Evolutionary conservation across 2,888 invertebrate species (phyloP), one percentile per base, ranked within the genome.

Genomic region (Doris montereyensis): DNA sequence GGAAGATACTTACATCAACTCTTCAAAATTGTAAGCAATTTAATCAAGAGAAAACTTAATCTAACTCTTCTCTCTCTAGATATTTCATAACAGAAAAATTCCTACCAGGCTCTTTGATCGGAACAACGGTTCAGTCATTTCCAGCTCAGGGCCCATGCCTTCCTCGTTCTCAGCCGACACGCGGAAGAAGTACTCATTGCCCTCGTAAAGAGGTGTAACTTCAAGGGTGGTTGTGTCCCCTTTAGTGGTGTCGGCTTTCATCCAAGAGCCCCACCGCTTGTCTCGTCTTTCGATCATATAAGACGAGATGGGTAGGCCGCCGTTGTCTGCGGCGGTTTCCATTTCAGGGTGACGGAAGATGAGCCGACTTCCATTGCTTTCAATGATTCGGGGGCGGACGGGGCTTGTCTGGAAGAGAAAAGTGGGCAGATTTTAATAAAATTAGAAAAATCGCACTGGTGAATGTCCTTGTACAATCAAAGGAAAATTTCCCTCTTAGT

Each of bases 301-400:
- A 26, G 83, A 81, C 26, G 83, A 86, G 60, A 91, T 84, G 10
- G 88, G 87, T 30, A 86, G 83, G 67, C 91, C 91, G 58, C 91
- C 90, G 80, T 90, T 88, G 65, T 89, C 87, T 24, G 86, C 78
- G 92, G 92, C n/a, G 90, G 84, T 24, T 87, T 87, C 92, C 92
- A 92, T 58, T 85, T 79, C 17, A 91, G 81, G 21, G 85, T 85
- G 8, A 84, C 85, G 4, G 84, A 81, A 8, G 79, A 82, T 21
- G 81, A 81, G 35, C 87, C 89, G 58, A 89, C 81, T 41, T 90
- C 86, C 24, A 85, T 86, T 21, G 85, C 85, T 35, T 79, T 76
- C 24, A 88, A 80, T 32, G 84, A 80, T 80, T 84, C 84, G 41
- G 89, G 89, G 26, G 86, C 84, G 13, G 84, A 83, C n/a, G n/a